Conservation (phyloP, 2,797 vertebrate species). For the Eremophila alpestris region DNA sequence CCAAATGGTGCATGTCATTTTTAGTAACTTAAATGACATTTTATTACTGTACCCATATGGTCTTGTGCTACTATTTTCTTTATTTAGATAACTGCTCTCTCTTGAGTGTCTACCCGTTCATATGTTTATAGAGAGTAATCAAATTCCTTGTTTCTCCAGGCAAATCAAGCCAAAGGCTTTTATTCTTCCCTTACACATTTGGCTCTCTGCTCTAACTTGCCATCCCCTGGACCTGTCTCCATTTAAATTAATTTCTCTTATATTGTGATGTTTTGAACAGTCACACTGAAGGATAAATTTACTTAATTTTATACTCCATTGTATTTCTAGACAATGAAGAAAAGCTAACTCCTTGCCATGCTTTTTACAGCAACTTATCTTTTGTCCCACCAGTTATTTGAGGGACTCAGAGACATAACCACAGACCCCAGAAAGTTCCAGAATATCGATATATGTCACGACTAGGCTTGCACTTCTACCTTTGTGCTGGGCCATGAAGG, state of each 20-base stretch:
- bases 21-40: conserved; percentile 17
- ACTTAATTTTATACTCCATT: neutral
- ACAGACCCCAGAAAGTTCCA: neutral
- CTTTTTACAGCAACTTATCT: neutral
- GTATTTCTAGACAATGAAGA: neutral
- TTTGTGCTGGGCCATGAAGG: neutral
- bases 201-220: neutral
- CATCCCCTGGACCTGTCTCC: neutral
- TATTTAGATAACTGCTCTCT: conserved; percentile 22
- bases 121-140: conserved; percentile 4
- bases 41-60: conserved; percentile 3
- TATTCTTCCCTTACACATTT: neutral
- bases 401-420: neutral
- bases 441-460: neutral
- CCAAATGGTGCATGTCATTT: neutral
- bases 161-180: conserved; percentile 32
- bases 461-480: neutral
- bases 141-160: neutral
- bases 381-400: neutral
- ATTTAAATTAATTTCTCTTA: neutral
- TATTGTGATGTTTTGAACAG: neutral
- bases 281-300: neutral
- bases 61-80: conserved; percentile 35
- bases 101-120: neutral
- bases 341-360: neutral